Evolutionary conservation across 53 echinoderm and acorn worm species (phyloP).

Genomic region (Echinometra lucunter): DNA sequence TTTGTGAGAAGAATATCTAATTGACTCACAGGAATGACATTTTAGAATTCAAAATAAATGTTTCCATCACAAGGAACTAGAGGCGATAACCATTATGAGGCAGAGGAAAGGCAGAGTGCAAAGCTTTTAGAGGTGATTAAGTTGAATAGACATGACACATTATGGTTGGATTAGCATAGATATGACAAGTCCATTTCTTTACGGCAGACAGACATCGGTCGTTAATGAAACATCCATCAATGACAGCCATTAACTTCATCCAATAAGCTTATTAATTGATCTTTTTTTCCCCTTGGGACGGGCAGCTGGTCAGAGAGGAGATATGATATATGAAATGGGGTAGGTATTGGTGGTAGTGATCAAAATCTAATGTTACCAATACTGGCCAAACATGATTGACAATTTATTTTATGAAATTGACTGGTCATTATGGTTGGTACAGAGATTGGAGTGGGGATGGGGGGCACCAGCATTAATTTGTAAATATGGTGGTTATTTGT

Average conservation of each 20-base stretch:
- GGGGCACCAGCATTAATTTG: too few species aligned
- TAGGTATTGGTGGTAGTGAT: background rate
- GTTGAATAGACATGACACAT: constrained; percentile 27
- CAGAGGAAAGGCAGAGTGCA: background rate
- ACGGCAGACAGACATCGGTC: background rate
- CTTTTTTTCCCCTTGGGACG: background rate
- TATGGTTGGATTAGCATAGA: background rate
- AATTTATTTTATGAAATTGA: background rate
- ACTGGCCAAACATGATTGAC: too few species aligned
- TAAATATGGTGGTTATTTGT: too few species aligned
- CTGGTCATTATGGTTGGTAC: background rate
- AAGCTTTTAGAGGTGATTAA: constrained; percentile 37
- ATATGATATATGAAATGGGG: background rate
- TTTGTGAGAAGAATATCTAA: background rate
- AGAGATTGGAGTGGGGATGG: too few species aligned
- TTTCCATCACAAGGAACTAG: background rate
- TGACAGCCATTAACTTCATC: background rate
- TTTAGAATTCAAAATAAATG: background rate
- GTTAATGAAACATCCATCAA: constrained; percentile 16
- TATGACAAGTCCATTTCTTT: background rate
- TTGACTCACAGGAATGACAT: background rate
- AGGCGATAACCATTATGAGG: background rate
- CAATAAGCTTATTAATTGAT: background rate
- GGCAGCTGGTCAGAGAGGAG: background rate
- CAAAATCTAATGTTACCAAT: background rate